Percentiles rank a stretch among this genome's conserved stretches.
Evolutionary conservation across 2,888 invertebrate genomes (phyloP).

Genomic region (Drosophila borborema): DNA sequence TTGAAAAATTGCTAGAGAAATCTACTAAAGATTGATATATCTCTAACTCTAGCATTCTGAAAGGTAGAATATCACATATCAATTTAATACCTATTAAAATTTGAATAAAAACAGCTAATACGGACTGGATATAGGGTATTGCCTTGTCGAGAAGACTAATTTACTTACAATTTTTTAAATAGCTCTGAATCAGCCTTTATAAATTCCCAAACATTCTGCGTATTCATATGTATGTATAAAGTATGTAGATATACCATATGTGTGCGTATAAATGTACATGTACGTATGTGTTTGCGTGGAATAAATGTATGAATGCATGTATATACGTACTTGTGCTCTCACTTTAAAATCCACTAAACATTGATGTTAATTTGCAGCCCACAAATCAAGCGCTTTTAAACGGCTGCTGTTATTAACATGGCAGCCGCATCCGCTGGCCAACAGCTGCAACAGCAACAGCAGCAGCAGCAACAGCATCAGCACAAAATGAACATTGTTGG

Average conservation of each 20-base stretch:
- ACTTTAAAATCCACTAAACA: conserved; percentile 12
- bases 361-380: conserved; percentile 49
- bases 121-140: neutral
- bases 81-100: no score
- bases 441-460: conserved; percentile 74
- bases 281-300: neutral
- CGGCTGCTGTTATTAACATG: conserved; percentile 79
- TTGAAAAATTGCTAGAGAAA: neutral
- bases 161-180: neutral
- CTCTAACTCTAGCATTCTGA: neutral
- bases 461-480: conserved; percentile 72
- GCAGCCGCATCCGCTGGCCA: conserved; percentile 85
- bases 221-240: neutral
- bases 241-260: neutral
- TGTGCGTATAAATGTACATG: neutral
- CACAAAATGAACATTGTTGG: conserved; percentile 79
- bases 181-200: conserved; percentile 17
- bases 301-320: neutral
- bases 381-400: conserved; percentile 57
- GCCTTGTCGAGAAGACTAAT: neutral
- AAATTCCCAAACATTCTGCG: neutral
- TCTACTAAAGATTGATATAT: neutral
- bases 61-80: no score
- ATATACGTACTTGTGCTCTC: conserved; percentile 3
- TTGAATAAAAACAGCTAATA: no score